Evolutionary conservation across 1,140 invertebrate genomes (phyloP).

Genomic region (Drosophila lini): DNA sequence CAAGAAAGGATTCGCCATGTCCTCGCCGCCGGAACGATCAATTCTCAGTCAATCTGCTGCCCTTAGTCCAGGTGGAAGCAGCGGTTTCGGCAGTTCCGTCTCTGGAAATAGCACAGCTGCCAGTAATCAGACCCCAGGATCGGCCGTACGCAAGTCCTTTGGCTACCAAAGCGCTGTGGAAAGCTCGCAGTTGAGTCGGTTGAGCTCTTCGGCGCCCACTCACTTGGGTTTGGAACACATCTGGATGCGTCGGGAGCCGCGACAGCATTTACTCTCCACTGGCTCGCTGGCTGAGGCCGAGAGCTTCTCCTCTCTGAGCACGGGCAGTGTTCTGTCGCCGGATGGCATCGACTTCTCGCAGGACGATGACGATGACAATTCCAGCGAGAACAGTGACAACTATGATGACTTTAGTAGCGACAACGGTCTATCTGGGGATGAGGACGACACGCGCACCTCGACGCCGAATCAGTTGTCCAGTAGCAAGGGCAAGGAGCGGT

Average conservation of each 20-base stretch:
- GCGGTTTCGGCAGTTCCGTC: constrained; percentile 70
- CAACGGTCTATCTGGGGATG: constrained; percentile 90
- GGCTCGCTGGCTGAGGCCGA: constrained; percentile 93
- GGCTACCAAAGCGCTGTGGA: constrained; percentile 61
- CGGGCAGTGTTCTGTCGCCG: constrained; percentile 92
- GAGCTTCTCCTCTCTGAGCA: constrained; percentile 94
- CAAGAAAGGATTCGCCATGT: constrained; percentile 86
- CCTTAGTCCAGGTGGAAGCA: constrained; percentile 75
- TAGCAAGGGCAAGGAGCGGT: constrained; percentile 91
- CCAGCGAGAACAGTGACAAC: constrained; percentile 91
- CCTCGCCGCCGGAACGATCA: constrained; percentile 84
- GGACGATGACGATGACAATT: constrained; percentile 93
- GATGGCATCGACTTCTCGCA: constrained; percentile 92
- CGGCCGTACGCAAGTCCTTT: constrained; percentile 66
- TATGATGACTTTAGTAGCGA: constrained; percentile 94
- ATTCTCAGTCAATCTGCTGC: constrained; percentile 87
- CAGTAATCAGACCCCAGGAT: constrained; percentile 35
- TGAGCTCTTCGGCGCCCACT: constrained; percentile 94
- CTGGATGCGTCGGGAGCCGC: constrained; percentile 92
- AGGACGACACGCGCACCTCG: constrained; percentile 86
- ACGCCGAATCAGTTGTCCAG: constrained; percentile 84
- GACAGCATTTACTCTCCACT: constrained; percentile 94
- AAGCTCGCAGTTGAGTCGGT: constrained; percentile 85
- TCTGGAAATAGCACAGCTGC: constrained; percentile 51
- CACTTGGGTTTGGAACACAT: constrained; percentile 89